Evolutionary conservation across 2,797 vertebrate genomes (phyloP).

Genomic region (Crocodylus rhombifer): DNA sequence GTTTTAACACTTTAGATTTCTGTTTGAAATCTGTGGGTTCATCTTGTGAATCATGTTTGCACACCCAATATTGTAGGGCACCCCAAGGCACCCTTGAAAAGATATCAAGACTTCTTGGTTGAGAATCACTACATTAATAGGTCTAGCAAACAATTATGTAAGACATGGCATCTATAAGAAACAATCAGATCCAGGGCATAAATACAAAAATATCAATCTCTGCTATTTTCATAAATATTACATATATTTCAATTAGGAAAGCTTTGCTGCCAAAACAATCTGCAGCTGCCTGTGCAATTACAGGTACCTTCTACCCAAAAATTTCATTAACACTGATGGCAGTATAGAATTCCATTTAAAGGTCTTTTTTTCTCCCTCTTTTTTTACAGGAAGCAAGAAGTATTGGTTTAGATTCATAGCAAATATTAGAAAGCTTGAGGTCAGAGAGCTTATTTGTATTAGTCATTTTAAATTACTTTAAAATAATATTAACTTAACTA

Average conservation of each 20-base stretch:
- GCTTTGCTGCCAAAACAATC: neutral
- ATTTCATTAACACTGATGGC: neutral
- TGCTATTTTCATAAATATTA: neutral
- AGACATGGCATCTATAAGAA: neutral
- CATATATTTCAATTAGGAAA: neutral
- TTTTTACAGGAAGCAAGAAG: conserved; percentile 6
- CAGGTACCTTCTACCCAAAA: neutral
- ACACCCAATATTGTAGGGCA: too few relatives aligned
- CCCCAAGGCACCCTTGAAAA: too few relatives aligned
- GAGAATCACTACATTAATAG: neutral
- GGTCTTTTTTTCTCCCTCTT: neutral
- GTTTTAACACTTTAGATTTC: too few relatives aligned
- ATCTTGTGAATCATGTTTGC: too few relatives aligned
- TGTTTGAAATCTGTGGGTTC: too few relatives aligned
- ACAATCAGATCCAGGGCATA: neutral
- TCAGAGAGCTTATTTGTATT: fast-evolving
- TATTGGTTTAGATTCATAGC: neutral
- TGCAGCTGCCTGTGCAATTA: neutral
- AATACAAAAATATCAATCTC: neutral
- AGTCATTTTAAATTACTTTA: too few relatives aligned
- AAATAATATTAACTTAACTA: neutral
- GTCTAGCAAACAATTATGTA: neutral
- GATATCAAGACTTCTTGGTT: too few relatives aligned
- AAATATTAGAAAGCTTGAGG: neutral
- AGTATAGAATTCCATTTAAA: neutral